A percentile compares a stretch with the other conserved stretches of the same genome.
These are phyloP conservation scores for Drosophila sucinea DNA, from an alignment of 1,140 invertebrate species.

Conservation along the genomic window DNA sequence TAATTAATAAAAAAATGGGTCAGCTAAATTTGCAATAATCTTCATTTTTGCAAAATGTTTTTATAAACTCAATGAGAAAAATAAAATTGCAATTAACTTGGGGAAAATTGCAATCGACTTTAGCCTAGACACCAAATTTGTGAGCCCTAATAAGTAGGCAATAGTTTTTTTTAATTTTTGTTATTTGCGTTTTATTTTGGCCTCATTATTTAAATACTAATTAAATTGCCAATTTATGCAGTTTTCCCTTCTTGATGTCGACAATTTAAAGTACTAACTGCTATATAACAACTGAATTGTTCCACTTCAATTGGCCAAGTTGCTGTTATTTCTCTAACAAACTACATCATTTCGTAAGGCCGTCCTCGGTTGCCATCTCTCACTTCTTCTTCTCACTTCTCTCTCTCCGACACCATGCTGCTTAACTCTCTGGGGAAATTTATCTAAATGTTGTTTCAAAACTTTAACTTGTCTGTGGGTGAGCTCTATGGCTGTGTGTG, in stretches of 20 bases:
- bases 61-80: too few species aligned
- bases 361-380: neutral
- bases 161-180: neutral
- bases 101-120: too few species aligned
- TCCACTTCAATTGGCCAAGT: slow-evolving; percentile 29
- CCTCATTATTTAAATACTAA: slow-evolving; percentile 7
- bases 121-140: too few species aligned
- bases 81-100: neutral
- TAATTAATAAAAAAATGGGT: too few species aligned
- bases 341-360: slow-evolving; percentile 52
- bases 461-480: slow-evolving; percentile 62
- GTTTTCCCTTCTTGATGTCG: slow-evolving; percentile 2
- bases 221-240: slow-evolving; percentile 4
- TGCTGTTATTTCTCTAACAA: slow-evolving; percentile 23
- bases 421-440: slow-evolving; percentile 73
- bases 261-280: slow-evolving; percentile 34
- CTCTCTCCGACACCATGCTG: slow-evolving; percentile 8
- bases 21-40: too few species aligned
- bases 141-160: neutral
- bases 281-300: slow-evolving; percentile 23
- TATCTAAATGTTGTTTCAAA: slow-evolving; percentile 83
- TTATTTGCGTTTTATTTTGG: neutral
- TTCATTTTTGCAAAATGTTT: too few species aligned
- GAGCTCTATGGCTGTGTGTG: neutral
- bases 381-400: slow-evolving; percentile 2